Conservation (phyloP, 2,888 invertebrate genomes). For the Melanophora roralis region DNA sequence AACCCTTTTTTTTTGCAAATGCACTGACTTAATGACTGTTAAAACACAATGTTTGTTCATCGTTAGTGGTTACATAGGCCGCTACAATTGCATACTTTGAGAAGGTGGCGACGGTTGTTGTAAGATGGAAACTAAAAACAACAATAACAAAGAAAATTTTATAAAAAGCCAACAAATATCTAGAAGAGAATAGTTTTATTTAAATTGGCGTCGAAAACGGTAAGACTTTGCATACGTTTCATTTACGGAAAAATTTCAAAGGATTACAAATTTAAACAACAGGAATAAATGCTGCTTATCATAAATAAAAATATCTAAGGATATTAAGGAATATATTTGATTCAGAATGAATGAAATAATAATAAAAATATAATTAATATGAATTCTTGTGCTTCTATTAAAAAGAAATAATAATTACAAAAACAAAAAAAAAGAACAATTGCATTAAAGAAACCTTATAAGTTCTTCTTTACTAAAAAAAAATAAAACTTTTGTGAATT, state of each 20-base stretch:
- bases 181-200: slow-evolving; percentile 60
- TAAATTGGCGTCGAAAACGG: slow-evolving; percentile 58
- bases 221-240: slow-evolving; percentile 35
- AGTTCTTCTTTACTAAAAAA: slow-evolving; percentile 44
- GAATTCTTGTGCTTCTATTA: neutral
- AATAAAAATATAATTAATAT: neutral
- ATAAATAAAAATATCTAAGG: slow-evolving; percentile 13
- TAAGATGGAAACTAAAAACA: slow-evolving; percentile 27
- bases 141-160: slow-evolving; percentile 48
- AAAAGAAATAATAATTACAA: slow-evolving; percentile 3
- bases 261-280: slow-evolving; percentile 29
- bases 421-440: neutral
- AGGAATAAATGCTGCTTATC: no score
- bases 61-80: slow-evolving; percentile 61
- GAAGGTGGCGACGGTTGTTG: slow-evolving; percentile 28
- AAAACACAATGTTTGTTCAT: slow-evolving; percentile 57
- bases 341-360: neutral
- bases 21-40: slow-evolving; percentile 5
- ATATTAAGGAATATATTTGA: neutral
- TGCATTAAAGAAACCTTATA: slow-evolving; percentile 58
- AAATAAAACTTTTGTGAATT: neutral
- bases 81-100: slow-evolving; percentile 30
- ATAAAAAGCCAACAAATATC: slow-evolving; percentile 58
- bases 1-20: slow-evolving; percentile 64
- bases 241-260: slow-evolving; percentile 22